Evolutionary conservation across 2,797 vertebrate genomes (phyloP), one percentile per base, ranked within the genome.

Genomic region (Poliocrania exsul): DNA sequence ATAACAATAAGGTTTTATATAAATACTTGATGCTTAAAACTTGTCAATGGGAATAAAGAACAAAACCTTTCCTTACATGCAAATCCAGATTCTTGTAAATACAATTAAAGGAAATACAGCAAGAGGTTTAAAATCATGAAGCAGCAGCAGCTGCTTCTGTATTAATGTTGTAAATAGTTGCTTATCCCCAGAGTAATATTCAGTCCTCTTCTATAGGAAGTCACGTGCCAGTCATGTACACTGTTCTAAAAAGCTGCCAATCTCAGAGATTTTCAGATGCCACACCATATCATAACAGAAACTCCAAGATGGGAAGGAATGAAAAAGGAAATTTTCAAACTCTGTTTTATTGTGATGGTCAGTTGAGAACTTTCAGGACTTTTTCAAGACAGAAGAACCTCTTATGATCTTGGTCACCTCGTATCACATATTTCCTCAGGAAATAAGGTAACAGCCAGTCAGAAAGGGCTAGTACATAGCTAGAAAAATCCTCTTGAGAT

Each of bases 1-100:
- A 16, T 16, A 38, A 77, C 65, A 74, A 33, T 65, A 60, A 71
- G 37, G 19, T 74, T 92, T 86, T 85, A 87, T 73, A 64, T 57
- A 92, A 92, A 93, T 78, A 83, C 42, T 54, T 67, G n/a, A 78
- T 81, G 57, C 67, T 90, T 82, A 95, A 86, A 78, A 71, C 81
- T 72, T 81, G 46, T 91, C 91, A 35, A 4, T 67, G 69, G 44
- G 67, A 89, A 77, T 71, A 89, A 78, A 50, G 50, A 87, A 83
- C 65, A 92, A 93, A 88, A 72, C 28, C 61, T 93, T 88, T 79
- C 50, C 60, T 88, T 88, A 90, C 46, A 78, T 62, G 65, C 54
- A 92, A 92, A 90, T 86, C 29, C 73, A 81, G 53, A 54, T 90
- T 86, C 80, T 88, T 78, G 35, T 92, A 83, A 93, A 79, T 67